phyloP scores from a whole-genome alignment of 2,888 invertebrate species.

The Archips xylosteana region DNA sequence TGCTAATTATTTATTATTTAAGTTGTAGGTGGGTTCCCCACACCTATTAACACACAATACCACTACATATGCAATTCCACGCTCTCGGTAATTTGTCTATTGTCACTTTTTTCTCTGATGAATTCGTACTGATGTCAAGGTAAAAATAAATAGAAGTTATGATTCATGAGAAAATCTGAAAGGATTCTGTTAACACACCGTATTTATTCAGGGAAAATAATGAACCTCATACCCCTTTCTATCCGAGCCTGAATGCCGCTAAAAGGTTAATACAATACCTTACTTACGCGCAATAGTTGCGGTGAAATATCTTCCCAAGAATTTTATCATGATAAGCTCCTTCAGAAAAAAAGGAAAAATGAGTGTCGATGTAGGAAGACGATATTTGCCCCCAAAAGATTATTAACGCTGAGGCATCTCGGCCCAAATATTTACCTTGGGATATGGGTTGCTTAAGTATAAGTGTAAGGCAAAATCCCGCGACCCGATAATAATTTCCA shows the following conservation, averaged over 20 bases:
- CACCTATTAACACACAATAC: no score
- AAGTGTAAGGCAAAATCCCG: slow-evolving; percentile 10
- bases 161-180: background rate
- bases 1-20: no score
- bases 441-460: slow-evolving; percentile 6
- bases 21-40: no score
- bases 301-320: slow-evolving; percentile 15
- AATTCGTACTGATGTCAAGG: background rate
- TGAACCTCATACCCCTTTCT: background rate
- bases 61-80: no score
- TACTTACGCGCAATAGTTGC: slow-evolving; percentile 2
- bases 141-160: background rate
- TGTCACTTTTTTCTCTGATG: background rate
- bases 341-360: slow-evolving; percentile 13
- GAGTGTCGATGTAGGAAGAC: slow-evolving; percentile 21
- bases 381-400: slow-evolving; percentile 34
- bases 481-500: background rate
- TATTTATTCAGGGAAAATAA: no score
- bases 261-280: slow-evolving; percentile 14
- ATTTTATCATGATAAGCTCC: slow-evolving; percentile 27
- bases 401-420: slow-evolving; percentile 32
- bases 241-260: slow-evolving; percentile 9
- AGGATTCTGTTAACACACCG: background rate
- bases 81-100: no score
- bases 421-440: slow-evolving; percentile 27